Evolutionary conservation across 2,888 invertebrate genomes (phyloP), one percentile per base, ranked within the genome.

Genomic region (Synanthedon tipuliformis): DNA sequence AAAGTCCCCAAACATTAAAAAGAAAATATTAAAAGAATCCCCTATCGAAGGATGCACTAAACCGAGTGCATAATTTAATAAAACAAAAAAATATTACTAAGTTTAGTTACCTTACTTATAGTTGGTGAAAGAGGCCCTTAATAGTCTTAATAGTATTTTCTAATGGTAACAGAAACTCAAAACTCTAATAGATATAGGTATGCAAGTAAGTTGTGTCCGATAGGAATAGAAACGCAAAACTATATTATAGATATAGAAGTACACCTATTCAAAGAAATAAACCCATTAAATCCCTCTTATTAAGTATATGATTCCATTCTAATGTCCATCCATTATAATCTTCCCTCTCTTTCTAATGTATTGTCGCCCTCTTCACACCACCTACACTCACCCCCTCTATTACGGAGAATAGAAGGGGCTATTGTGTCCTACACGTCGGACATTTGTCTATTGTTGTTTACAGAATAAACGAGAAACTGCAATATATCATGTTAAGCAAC

Each of bases 301-400:
- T 49, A 34, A 34, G 34, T 34, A 34, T 34, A 54, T 66, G 66
- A 73, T 73, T 73, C 75, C 74, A 75, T 78, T 64, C 63, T 76
- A 77, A 73, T 78, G 81, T 77, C 79, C 80, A 69, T 70, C 71
- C 69, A 69, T 75, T 70, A 68, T 54, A 59, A 59, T 69, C 60
- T 60, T 41, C 55, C 60, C 51, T 73, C 75, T 60, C 72, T 54
- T 13, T 48, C 54, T 73, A 66, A 55, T 51, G 41, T 51, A 18
- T 16, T 49, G 11, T 15, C 13, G 51, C 50, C 64, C 60, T 69
- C 56, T 59, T 68, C 64, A 58, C 61, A 56, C 72, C 74, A 68
- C 75, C 77, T 71, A 66, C 75, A 61, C 34, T 34, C 34, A 34
- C 62, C 60, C 59, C 58, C 65, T 65, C 58, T 61, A 61, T 59